Evolutionary conservation across 2,113 vertebrate genomes (phyloP).

Genomic region (Daboia siamensis): DNA sequence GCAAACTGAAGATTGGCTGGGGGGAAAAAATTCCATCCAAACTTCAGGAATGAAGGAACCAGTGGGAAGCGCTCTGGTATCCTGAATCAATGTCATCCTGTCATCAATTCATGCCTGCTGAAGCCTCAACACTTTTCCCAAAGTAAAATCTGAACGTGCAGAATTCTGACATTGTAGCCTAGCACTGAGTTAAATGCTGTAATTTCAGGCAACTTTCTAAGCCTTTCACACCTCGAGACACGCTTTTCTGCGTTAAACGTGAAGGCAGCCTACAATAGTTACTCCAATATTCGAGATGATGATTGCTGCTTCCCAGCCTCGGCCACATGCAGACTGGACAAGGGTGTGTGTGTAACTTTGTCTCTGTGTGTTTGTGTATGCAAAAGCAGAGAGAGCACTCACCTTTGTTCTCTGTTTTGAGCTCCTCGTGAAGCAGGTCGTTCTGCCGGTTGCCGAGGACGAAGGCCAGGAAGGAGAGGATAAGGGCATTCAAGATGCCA

Average conservation of each 20-base stretch:
- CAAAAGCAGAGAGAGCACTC: neutral
- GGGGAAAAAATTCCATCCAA: neutral
- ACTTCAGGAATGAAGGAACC: neutral
- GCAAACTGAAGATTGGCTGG: no score
- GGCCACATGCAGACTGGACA: no score
- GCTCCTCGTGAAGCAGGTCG: conserved; percentile 84
- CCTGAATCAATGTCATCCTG: neutral
- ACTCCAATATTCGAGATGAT: neutral
- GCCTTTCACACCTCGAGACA: neutral
- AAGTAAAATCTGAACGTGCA: neutral
- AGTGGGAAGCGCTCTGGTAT: no score
- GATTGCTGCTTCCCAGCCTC: no score
- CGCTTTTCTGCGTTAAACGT: neutral
- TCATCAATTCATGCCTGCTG: neutral
- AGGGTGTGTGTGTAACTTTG: no score
- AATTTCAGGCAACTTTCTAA: neutral
- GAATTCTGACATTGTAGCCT: neutral
- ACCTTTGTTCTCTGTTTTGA: conserved; percentile 88
- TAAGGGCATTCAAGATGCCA: conserved; percentile 90
- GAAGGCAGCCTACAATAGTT: neutral
- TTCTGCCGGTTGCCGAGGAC: conserved; percentile 92
- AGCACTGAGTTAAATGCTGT: neutral
- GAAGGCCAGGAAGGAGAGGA: conserved; percentile 93
- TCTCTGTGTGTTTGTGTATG: no score
- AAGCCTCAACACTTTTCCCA: neutral